These are phyloP conservation scores for Psammodynastes pulverulentus DNA, from an alignment of 2,113 vertebrate genomes.

Conservation along the genomic window DNA sequence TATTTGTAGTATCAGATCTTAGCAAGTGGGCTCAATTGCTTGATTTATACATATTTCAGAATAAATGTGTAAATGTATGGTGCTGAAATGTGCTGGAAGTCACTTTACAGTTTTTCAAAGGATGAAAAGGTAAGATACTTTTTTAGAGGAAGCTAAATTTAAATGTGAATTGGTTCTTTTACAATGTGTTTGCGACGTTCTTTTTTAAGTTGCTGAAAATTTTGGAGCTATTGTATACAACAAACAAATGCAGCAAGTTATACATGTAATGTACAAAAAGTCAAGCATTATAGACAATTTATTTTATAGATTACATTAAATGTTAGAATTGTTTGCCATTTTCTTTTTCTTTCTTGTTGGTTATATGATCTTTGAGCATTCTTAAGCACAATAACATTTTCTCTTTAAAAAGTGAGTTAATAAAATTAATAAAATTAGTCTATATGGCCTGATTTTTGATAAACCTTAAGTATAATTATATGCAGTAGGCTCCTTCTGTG, in stretches of 20 bases:
- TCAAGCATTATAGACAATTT: neutral
- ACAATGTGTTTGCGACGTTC: neutral
- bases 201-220: neutral
- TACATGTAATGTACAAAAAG: neutral
- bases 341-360: neutral
- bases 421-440: neutral
- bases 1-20: neutral
- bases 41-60: neutral
- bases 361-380: neutral
- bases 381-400: neutral
- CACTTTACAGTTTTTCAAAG: neutral
- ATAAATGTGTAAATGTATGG: neutral
- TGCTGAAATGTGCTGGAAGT: neutral
- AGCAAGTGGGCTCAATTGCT: neutral
- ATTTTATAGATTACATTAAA: neutral
- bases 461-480: neutral
- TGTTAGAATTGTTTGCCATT: neutral
- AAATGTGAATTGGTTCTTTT: neutral
- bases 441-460: neutral
- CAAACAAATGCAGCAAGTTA: neutral
- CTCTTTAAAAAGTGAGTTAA: neutral
- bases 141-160: neutral
- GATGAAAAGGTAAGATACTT: neutral
- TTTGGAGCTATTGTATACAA: neutral
- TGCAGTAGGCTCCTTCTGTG: neutral